phyloP scores from a whole-genome alignment of 2,888 invertebrate species.

The Tuberolachnus salignus region DNA sequence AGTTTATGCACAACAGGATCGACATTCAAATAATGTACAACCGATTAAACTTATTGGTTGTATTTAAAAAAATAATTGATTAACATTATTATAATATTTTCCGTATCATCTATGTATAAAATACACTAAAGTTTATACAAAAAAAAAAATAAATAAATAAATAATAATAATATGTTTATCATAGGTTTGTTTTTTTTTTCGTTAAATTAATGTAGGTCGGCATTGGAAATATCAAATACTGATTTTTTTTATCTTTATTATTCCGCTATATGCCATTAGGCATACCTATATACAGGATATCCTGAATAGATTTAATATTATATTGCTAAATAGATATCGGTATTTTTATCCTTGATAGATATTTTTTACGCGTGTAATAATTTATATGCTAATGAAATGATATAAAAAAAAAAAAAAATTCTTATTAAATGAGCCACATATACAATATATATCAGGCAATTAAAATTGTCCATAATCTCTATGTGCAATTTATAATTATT shows the following conservation, averaged over 20 bases:
- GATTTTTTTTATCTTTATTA: conserved; percentile 28
- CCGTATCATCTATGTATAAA: too few species aligned
- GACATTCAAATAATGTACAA: too few species aligned
- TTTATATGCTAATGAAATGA: not conserved
- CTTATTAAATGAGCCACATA: conserved; percentile 34
- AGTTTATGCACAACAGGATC: too few species aligned
- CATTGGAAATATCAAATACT: conserved; percentile 39
- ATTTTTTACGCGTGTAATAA: not conserved
- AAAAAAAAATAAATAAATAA: too few species aligned
- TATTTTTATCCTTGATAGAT: conserved; percentile 34
- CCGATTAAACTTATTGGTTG: too few species aligned
- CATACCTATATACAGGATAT: conserved; percentile 29
- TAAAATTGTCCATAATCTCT: not conserved
- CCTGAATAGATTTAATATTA: conserved; percentile 11
- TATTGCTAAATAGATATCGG: conserved; percentile 2
- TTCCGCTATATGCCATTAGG: not conserved
- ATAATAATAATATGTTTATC: not conserved
- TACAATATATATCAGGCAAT: not conserved
- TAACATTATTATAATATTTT: not conserved
- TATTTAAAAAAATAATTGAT: not conserved
- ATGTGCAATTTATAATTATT: conserved; percentile 9
- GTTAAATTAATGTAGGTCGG: conserved; percentile 19
- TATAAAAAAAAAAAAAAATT: conserved; percentile 15
- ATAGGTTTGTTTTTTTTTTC: conserved; percentile 2
- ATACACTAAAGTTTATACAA: not conserved